Base-by-base conservation (phyloP, 2,113 vertebrate genomes). In the Upupa epops region DNA sequence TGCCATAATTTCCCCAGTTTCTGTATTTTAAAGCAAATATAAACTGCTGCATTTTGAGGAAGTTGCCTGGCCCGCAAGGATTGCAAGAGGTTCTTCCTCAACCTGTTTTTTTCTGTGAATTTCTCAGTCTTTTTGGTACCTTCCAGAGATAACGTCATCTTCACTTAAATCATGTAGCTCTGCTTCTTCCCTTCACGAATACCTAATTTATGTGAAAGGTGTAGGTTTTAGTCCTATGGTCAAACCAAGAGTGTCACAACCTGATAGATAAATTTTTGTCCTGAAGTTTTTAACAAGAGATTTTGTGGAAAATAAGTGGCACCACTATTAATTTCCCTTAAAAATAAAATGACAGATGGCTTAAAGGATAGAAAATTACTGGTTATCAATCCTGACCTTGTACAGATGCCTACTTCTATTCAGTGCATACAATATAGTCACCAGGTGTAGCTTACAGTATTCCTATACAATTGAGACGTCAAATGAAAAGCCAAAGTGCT, bases 391-490 rank as follows among this genome's bases (percentile, higher is more conserved):
- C 9, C 29, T 49, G 61, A 77, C 31, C 28, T 59, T 54, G 15
- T 21, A 18, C 7, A 80, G 59, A 52, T 42, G 24, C 8, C 11
- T 68, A 7, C 31, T 84, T 18, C 31, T 31, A 1, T 6, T 42
- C 26, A 69, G 25, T n/a, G 56, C 4, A 8, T n/a, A n/a, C 0
- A 59, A 29, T 31, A n/a, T 51, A 45, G 64, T 22, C 11, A 56
- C 1, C 40, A 5, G 29, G 5, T 9, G 12, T 18, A 31, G 5
- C 4, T 80, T 61, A 14, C 32, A n/a, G 7, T 3, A 8, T 26
- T 8, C 18, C 0, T 7, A 3, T 20, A 17, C 2, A 40, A 55
- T 28, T 36, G 9, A 17, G 31, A 5, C 0, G 0, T 29, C 56
- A 34, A 6, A 18, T 18, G 12, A 80, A 34, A 25, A 58, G 46